These are phyloP conservation scores for Eupithecia tripunctaria DNA, from an alignment of 2,888 invertebrate species.

Conservation along the genomic window DNA sequence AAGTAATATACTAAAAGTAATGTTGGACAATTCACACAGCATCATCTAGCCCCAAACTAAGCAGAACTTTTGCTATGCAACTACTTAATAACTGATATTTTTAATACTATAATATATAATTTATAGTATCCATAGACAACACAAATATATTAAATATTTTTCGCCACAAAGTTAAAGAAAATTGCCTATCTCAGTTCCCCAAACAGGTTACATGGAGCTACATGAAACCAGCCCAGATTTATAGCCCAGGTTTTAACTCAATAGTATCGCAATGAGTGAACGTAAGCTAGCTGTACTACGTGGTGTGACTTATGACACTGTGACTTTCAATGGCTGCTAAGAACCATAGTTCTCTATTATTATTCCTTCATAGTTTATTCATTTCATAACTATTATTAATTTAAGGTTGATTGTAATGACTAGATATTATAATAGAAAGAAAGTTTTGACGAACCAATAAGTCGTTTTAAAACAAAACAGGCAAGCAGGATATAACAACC, in stretches of 20 bases:
- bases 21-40: not conserved
- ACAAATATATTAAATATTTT: not conserved
- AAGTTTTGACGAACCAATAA: not conserved
- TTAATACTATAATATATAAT: too few relatives aligned
- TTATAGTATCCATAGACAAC: too few relatives aligned
- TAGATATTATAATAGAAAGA: not conserved
- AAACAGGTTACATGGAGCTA: not conserved
- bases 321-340: not conserved
- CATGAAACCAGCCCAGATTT: not conserved
- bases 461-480: not conserved
- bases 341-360: not conserved
- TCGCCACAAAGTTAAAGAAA: not conserved
- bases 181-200: not conserved
- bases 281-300: constrained; percentile 41
- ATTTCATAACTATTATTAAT: not conserved
- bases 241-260: constrained; percentile 47
- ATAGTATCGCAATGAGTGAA: constrained; percentile 48
- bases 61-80: not conserved
- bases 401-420: not conserved
- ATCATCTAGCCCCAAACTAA: not conserved
- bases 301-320: not conserved
- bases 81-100: not conserved
- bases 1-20: too few relatives aligned
- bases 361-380: not conserved
- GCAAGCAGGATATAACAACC: not conserved